Base-by-base conservation (phyloP, 2,888 invertebrate genomes). In the Stratiomys singularior region DNA sequence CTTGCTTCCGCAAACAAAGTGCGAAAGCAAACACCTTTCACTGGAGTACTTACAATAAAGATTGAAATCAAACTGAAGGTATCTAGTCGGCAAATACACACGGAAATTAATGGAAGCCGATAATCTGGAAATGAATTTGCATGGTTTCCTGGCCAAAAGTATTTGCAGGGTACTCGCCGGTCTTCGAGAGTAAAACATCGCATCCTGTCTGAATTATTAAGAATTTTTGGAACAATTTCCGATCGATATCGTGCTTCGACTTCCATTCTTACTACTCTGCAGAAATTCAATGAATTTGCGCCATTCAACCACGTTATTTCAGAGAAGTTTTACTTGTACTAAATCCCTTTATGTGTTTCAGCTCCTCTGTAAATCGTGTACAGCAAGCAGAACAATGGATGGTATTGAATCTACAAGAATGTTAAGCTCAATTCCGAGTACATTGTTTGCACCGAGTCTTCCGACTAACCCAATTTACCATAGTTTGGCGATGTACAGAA, bases 331-430 rank as follows among this genome's bases (percentile, higher is more conserved):
- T 9, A 37, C 52, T 52, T 52, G 52, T 52, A 52, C 7, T 4
- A 52, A 5, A 52, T 13, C 18, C n/a, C 7, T 13, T n/a, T 52
- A 15, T 13, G 15, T 18, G 18, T 52, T 13, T 13, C 52, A 9
- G 15, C 15, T 52, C 18, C 7, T 52, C 7, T 52, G 37, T 37
- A 37, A 37, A 37, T 37, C 37, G 37, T 37, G 5, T 5, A 37
- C 37, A 37, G 37, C 37, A 37, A n/a, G 52, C 7, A 52, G n/a
- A 52, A 52, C 52, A 52, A 52, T 52, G 52, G 52, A 52, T 52
- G 18, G 52, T 18, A n/a, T 52, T 18, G 52, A 13, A 4, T 52
- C 52, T 52, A 13, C n/a, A 52, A 52, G 52, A 52, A 52, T 52
- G 15, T 13, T 18, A 18, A 52, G 52, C 15, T 52, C 52, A 52